A percentile compares a stretch with the other conserved stretches of the same genome.
Evolutionary conservation across 1,140 invertebrate genomes (phyloP).

Genomic region (Tigriopus japonicus): DNA sequence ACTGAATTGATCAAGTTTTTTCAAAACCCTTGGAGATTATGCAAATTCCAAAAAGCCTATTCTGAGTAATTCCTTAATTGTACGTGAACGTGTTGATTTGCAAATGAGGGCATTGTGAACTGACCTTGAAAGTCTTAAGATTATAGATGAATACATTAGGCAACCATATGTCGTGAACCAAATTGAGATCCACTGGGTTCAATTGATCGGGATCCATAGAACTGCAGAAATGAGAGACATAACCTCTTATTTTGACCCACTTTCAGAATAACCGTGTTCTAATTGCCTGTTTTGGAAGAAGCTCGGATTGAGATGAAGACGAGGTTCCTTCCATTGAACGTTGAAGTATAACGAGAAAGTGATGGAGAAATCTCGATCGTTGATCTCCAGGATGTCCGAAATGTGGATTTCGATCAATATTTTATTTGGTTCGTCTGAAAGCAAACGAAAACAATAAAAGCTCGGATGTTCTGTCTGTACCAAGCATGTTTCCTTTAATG

Average conservation of each 20-base stretch:
- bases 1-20: too few relatives aligned
- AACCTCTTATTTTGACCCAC: too few relatives aligned
- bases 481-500: too few relatives aligned
- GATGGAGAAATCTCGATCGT: constrained; percentile 7
- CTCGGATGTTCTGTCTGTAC: too few relatives aligned
- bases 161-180: constrained; percentile 5
- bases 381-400: constrained; percentile 3
- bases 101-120: too few relatives aligned
- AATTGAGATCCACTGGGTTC: constrained; percentile 6
- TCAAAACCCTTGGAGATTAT: too few relatives aligned
- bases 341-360: constrained; percentile 11
- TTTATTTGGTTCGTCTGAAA: neutral
- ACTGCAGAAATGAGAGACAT: neutral
- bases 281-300: constrained; percentile 5
- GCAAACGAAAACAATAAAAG: too few relatives aligned
- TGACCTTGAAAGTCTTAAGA: constrained; percentile 10
- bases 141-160: constrained; percentile 13
- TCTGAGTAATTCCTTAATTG: too few relatives aligned
- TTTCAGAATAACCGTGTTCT: too few relatives aligned
- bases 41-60: too few relatives aligned
- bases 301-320: neutral
- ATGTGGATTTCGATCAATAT: constrained; percentile 9
- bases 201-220: neutral
- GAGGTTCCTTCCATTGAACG: constrained; percentile 8
- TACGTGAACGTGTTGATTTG: too few relatives aligned